Evolutionary conservation across 92 coral and sea anemone species (phyloP), one percentile per base, ranked within the genome.

Genomic region (Blastomussa wellsi): DNA sequence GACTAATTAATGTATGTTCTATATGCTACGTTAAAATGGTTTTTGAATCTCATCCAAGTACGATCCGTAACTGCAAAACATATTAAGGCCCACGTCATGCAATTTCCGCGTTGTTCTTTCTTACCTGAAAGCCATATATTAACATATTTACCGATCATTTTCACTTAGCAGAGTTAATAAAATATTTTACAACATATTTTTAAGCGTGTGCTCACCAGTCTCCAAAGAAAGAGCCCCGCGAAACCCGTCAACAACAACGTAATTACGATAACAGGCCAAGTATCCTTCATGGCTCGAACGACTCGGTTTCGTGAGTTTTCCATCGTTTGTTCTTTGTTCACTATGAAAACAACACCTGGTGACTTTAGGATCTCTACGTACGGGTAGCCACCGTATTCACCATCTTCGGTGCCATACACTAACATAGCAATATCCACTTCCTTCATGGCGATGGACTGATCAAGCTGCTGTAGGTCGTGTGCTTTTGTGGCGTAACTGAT

Each of bases 261-360:
- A 28, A 78, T 28, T 3, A 78, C 71, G 35, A 78, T 13, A 26
- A 86, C 71, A 1, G 89, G 89, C 89, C 89, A 86, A 16, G 89
- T 86, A 13, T 86, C 66, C 55, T 78, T 31, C 77, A 86, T 79
- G 28, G 64, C 80, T 22, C 37, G 64, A 38, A 49, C 37, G 36
- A 86, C 78, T 29, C 28, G 35, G 24, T 60, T 55, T 22, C 78
- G 48, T 66, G 32, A 49, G 16, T 49, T 37, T 31, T 78, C 67
- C 38, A 24, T 0, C 28, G 52, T 35, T 44, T 78, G 65, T 37
- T 86, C 69, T 65, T 67, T 78, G 78, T 86, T 66, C 37, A 67
- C 51, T 17, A 86, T 78, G 41, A 86, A 72, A 5, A 78, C 82
- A 9, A 86, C 76, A 65, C 89, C 84, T 62, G 89, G 89, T 39